These are phyloP conservation scores for Semotilus atromaculatus DNA, from an alignment of 2,797 vertebrate genomes.

Conservation along the genomic window DNA sequence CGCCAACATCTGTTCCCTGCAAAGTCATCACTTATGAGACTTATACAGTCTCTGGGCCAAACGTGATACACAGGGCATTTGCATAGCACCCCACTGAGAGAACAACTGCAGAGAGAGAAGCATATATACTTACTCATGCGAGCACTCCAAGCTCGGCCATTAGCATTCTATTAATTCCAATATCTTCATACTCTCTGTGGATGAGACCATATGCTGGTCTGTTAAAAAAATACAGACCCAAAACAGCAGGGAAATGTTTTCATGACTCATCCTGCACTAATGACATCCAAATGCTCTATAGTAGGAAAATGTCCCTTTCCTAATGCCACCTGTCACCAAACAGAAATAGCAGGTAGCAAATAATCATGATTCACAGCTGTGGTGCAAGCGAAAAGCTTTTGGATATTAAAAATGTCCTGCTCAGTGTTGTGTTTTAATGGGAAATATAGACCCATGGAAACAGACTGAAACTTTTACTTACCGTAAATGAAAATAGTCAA, in stretches of 20 bases:
- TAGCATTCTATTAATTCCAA: too few species aligned
- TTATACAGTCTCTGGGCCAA: constrained; percentile 49
- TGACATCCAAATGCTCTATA: neutral
- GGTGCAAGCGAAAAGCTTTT: neutral
- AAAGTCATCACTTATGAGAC: constrained; percentile 62
- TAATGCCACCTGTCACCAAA: neutral
- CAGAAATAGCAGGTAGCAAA: neutral
- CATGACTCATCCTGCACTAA: neutral
- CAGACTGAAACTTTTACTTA: neutral
- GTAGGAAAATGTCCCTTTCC: neutral
- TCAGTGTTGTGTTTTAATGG: neutral
- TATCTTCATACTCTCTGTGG: too few species aligned
- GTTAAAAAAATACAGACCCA: neutral
- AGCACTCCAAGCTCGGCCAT: too few species aligned
- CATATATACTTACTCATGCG: neutral
- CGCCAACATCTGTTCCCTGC: constrained; percentile 61
- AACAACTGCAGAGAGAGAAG: constrained; percentile 24
- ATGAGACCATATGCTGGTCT: neutral
- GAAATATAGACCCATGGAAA: neutral
- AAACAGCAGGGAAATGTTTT: neutral
- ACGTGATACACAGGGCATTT: constrained; percentile 52
- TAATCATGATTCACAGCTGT: neutral
- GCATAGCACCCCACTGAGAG: constrained; percentile 55
- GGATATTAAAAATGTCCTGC: neutral
- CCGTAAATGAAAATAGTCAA: neutral